A percentile compares a stretch with the other conserved stretches of the same genome.
Conservation (phyloP, 2,888 invertebrate genomes). For the Cephus rjabovi region DNA sequence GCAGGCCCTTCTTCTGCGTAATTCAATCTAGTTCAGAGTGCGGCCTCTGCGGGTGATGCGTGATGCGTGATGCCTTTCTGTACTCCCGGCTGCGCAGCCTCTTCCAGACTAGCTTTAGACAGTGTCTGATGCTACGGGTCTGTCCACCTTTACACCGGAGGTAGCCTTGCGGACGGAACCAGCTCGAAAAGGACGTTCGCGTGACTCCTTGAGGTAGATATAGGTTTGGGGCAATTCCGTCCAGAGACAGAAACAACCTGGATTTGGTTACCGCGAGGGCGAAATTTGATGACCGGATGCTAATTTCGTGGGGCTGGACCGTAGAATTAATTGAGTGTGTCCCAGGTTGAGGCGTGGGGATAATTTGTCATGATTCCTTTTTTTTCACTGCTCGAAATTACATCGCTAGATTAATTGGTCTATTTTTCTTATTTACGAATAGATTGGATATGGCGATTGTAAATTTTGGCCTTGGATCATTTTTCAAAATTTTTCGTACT, state of each 20-base stretch:
- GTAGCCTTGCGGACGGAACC: slow-evolving; percentile 18
- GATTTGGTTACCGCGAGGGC: slow-evolving; percentile 32
- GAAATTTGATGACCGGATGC: slow-evolving; percentile 41
- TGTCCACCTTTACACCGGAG: slow-evolving; percentile 7
- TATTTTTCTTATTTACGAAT: background rate
- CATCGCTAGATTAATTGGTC: background rate
- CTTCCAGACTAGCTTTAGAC: background rate
- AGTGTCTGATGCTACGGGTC: background rate
- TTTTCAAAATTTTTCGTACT: background rate
- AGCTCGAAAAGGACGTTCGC: slow-evolving; percentile 4
- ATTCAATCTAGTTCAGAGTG: slow-evolving; percentile 33
- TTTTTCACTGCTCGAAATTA: slow-evolving; percentile 2
- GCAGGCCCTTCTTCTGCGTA: slow-evolving; percentile 29
- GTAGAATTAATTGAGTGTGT: slow-evolving; percentile 42
- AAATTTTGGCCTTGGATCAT: background rate
- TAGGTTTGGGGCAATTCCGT: background rate
- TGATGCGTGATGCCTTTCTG: background rate
- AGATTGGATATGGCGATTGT: background rate
- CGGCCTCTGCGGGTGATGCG: slow-evolving; percentile 1
- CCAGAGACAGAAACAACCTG: background rate
- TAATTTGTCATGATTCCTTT: background rate
- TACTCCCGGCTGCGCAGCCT: background rate
- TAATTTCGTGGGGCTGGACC: slow-evolving; percentile 29
- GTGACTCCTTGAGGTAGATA: slow-evolving; percentile 9
- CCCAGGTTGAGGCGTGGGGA: slow-evolving; percentile 18